Base-by-base conservation (phyloP, 2,113 vertebrate genomes). In the Macaca fascicularis region DNA sequence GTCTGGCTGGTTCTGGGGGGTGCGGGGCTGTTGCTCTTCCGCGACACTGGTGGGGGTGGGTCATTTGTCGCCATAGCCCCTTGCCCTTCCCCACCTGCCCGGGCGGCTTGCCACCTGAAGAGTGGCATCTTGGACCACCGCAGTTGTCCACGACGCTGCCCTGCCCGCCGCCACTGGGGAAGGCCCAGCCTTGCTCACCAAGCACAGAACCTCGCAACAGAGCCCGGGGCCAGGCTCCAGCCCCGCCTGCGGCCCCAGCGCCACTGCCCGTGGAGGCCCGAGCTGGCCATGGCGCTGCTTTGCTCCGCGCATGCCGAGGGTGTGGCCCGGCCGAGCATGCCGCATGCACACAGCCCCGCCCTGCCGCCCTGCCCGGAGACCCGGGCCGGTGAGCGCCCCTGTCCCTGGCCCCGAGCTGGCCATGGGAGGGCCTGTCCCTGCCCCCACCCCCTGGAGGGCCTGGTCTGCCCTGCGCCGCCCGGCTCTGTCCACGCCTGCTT, bases 241-340 rank as follows among this genome's bases (percentile, higher is more conserved):
- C 76, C 59, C 72, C 2, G 91, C 86, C 10, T 0, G 20, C 0
- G 3, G 85, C 82, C 92, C 84, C 13, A 5, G 94, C 22, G 88
- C 69, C 9, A 5, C 52, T 38, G 93, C 84, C 86, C 10, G 0
- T 12, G 55, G 88, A 80, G 72, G 30, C 48, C 69, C 0, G 12
- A 74, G 96, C 90, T 74, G 81, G 89, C 48, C 27, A 0, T 0
- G 48, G 94, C 79, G 69, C 90, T 6, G 59, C 95, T 94, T 87
- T 74, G 87, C 97, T 83, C 95, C 64, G 91, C 93, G 98, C 98
- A 95, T 98, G 98, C 83, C 35, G 75, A 98, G 92, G 95, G 45
- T 7, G 64, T 52, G 94, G 96, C 82, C 94, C 89, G 95, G 94
- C 96, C 61, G 79, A 90, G 97, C 97, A 97, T 97, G 95, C 96